Base-by-base conservation (phyloP, 2,113 vertebrate genomes). In the Neodontobutis hainanensis region DNA sequence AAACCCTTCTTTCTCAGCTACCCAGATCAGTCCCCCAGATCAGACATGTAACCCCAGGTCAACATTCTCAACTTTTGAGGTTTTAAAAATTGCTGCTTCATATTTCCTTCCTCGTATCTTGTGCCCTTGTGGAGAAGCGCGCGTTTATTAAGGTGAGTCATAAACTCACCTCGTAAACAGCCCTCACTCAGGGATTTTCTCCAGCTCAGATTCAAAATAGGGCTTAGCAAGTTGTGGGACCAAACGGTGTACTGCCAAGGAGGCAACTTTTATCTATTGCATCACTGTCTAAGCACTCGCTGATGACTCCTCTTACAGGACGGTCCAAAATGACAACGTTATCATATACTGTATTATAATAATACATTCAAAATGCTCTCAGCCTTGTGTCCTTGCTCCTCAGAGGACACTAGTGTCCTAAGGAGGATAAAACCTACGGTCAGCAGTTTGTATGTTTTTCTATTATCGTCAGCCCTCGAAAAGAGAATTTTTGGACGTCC, bases 111-210 rank as follows among this genome's bases (percentile, higher is more conserved):
- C 51, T 56, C 51, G 51, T 63, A 51, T 70, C 45, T 19, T 68
- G 71, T 27, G 49, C 64, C 70, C 73, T 79, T 73, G 65, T 61
- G 36, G 60, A 78, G 69, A 75, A 78, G 61, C 68, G 70, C 73
- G 70, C 61, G 81, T 88, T 88, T 83, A 88, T 85, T 82, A 81
- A 81, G 60, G 73, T 83, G 73, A 83, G 77, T 89, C 75, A 85
- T 58, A 58, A 58, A 58, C 8, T 9, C 56, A 27, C 40, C 73
- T 85, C 81, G 73, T 86, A 84, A 87, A 86, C 84, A 88, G 78
- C 59, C 84, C 84, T 85, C 85, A 84, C 77, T 48, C 5, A 62
- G 63, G 75, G 73, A 82, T 86, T 84, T 85, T 73, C 77, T 79
- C 60, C 45, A 44, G 74, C 70, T 77, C 61, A 64, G 55, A 62